Percentiles rank a stretch among this genome's conserved stretches.
Conservation (phyloP, 2,888 invertebrate genomes). For the Abrostola triplasia region DNA sequence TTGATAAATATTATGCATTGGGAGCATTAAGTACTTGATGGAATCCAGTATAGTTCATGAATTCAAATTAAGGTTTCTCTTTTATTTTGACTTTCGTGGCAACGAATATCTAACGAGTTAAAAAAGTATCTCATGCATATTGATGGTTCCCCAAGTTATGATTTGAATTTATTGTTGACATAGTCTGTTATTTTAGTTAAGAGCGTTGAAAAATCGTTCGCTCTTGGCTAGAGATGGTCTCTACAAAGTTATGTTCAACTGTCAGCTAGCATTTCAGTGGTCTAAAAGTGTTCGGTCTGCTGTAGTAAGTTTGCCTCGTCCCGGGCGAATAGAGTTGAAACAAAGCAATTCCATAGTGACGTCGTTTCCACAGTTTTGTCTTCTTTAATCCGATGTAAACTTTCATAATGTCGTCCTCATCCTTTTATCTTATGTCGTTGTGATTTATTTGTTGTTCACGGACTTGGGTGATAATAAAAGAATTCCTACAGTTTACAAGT, state of each 20-base stretch:
- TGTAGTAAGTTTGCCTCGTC: constrained; percentile 58
- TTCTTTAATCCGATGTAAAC: constrained; percentile 52
- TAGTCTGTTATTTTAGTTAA: constrained; percentile 42
- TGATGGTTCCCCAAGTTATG: constrained; percentile 30
- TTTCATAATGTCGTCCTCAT: constrained; percentile 41
- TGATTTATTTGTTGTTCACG: constrained; percentile 36
- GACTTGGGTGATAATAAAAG: constrained; percentile 24
- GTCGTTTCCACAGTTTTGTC: constrained; percentile 45
- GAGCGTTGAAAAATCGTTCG: constrained; percentile 38
- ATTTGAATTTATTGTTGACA: constrained; percentile 53
- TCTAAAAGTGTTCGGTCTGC: constrained; percentile 44
- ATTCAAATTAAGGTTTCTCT: constrained; percentile 22
- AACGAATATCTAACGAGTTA: constrained; percentile 43
- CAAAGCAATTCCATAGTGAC: constrained; percentile 59
- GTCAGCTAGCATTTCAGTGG: constrained; percentile 61
- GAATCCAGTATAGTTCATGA: constrained; percentile 13
- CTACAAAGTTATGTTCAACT: constrained; percentile 48
- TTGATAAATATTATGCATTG: neutral
- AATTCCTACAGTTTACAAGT: too few species aligned
- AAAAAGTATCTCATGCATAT: constrained; percentile 50
- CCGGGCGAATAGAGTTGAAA: constrained; percentile 54
- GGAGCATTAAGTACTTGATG: neutral
- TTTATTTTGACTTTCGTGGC: constrained; percentile 37
- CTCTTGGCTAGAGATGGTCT: constrained; percentile 1
- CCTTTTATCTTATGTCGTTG: constrained; percentile 37